Conservation (phyloP, 2,797 vertebrate species). For the Sebastes miniatus region DNA sequence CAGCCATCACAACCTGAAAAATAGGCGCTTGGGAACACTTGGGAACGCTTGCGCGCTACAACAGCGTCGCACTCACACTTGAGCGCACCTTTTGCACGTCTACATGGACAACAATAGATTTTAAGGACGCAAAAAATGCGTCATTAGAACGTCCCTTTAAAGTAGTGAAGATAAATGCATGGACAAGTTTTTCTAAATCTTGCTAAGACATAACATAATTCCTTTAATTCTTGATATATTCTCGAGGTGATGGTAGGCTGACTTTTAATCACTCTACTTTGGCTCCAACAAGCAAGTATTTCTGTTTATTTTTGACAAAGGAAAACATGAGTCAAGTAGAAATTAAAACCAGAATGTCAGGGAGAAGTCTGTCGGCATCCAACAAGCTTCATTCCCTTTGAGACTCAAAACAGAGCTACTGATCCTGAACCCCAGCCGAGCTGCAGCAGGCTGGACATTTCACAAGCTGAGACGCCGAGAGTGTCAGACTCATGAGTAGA, state of each 20-base stretch:
- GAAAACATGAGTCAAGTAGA: background rate
- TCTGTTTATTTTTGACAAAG: background rate
- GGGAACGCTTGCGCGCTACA: too few relatives aligned
- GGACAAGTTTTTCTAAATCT: background rate
- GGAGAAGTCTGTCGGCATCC: background rate
- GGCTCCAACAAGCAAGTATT: background rate
- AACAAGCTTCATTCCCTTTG: slow-evolving; percentile 3
- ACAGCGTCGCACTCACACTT: too few relatives aligned
- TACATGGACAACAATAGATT: too few relatives aligned
- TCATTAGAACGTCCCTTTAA: too few relatives aligned
- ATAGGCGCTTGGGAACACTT: too few relatives aligned
- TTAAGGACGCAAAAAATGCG: too few relatives aligned
- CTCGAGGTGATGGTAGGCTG: background rate
- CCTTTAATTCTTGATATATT: background rate
- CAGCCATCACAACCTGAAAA: too few relatives aligned
- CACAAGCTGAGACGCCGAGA: slow-evolving; percentile 29
- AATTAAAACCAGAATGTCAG: background rate
- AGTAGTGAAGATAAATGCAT: background rate
- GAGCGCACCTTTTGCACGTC: too few relatives aligned
- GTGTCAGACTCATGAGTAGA: slow-evolving; percentile 11
- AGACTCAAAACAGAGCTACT: slow-evolving; percentile 12
- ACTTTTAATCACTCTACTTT: background rate
- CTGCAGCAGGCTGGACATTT: slow-evolving; percentile 3
- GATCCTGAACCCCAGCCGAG: slow-evolving; percentile 23
- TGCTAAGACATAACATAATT: background rate